phyloP scores from a whole-genome alignment of 2,113 vertebrate genomes.

The Danio rerio region DNA sequence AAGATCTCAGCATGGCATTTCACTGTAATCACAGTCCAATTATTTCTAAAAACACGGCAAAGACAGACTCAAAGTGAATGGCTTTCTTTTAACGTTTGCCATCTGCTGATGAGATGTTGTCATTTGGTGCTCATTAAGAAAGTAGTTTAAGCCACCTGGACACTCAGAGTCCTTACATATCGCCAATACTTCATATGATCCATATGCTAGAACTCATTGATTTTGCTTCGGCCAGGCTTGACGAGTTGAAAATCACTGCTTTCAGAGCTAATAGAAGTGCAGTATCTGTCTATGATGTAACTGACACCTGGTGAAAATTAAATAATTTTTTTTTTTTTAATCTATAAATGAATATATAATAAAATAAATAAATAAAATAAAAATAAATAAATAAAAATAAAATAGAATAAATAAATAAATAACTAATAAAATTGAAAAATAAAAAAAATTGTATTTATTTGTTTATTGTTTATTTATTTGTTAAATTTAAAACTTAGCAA shows the following conservation, averaged over 20 bases:
- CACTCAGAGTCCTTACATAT: conserved; percentile 16
- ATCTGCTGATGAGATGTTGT: conserved; percentile 49
- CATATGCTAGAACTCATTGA: background rate
- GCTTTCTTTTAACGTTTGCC: conserved; percentile 30
- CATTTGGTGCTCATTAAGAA: conserved; percentile 50
- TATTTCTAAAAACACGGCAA: conserved; percentile 35
- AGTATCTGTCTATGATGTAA: background rate
- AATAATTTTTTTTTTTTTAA: no score
- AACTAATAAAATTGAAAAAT: background rate
- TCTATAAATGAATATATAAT: no score
- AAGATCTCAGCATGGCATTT: conserved; percentile 27
- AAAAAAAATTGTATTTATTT: no score
- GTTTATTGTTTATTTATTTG: no score
- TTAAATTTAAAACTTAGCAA: no score
- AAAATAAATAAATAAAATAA: no score
- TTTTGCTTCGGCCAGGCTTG: conserved; percentile 1
- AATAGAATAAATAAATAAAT: no score
- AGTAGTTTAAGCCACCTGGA: conserved; percentile 42
- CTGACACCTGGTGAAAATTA: background rate
- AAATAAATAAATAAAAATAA: no score
- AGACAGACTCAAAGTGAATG: conserved; percentile 19
- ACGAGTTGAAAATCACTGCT: background rate
- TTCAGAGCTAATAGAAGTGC: background rate
- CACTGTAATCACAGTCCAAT: conserved; percentile 50
- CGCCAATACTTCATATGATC: background rate